phyloP scores from a whole-genome alignment of 1,140 invertebrate species.

The Agrypnia vestita region DNA sequence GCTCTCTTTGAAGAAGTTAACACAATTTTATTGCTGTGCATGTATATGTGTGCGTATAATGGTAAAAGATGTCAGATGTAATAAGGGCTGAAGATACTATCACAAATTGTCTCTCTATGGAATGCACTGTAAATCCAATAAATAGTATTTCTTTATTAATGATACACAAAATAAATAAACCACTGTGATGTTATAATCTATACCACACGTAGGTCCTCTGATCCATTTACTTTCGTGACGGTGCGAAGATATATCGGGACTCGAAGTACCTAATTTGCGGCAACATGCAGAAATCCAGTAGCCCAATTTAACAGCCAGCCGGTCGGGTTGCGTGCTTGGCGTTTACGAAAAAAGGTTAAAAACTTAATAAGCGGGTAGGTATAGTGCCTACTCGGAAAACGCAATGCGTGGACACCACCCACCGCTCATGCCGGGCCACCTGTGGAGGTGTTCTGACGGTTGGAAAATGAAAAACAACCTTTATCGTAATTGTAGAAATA shows the following conservation, averaged over 20 bases:
- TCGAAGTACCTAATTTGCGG: background rate
- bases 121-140: too few species aligned
- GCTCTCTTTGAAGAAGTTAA: too few species aligned
- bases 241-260: background rate
- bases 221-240: background rate
- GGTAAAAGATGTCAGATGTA: too few species aligned
- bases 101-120: too few species aligned
- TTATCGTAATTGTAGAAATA: too few species aligned
- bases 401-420: background rate
- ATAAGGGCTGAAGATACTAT: too few species aligned
- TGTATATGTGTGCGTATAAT: too few species aligned
- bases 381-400: background rate
- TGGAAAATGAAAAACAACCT: background rate
- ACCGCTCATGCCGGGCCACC: conserved; percentile 4
- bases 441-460: conserved; percentile 1
- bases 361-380: conserved; percentile 33
- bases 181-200: too few species aligned
- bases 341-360: conserved; percentile 32
- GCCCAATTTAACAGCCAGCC: background rate
- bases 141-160: too few species aligned
- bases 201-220: too few species aligned
- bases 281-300: background rate
- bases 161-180: too few species aligned
- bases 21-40: too few species aligned
- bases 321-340: background rate